Base-by-base conservation (phyloP, 2,113 vertebrate genomes). In the Nothoprocta perdicaria region DNA sequence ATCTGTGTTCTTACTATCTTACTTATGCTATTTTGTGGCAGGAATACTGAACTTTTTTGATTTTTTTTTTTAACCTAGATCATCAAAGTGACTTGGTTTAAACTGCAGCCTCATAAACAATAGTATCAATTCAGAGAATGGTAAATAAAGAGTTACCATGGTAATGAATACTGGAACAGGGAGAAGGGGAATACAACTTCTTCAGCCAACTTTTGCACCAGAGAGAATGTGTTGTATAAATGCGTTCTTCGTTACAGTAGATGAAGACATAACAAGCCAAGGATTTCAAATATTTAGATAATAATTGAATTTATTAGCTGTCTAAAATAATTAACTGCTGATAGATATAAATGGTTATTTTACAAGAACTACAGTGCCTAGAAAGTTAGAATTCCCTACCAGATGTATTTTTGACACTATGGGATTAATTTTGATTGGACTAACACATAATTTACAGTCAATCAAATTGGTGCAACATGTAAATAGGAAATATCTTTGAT, bases 261-360 rank as follows among this genome's bases (percentile, higher is more conserved):
- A 86, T 68, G 27, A 71, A 85, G 53, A 73, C 61, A 88, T 90
- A 77, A 48, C 45, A 80, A 77, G 48, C 41, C 72, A 93, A 85
- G 38, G 23, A 89, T 88, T 84, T 94, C 15, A 90, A 95, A 85
- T 90, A 85, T 90, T 92, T 94, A 55, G 43, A 73, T 93, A 88
- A 72, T 88, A 96, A 94, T 89, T 92, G 63, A 94, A 90, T 77
- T 95, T 79, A 92, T 91, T 91, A 83, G 3, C 66, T 94, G 72
- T 86, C 79, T 75, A 84, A 95, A 96, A 94, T 82, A 84, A 93
- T 94, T 85, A 92, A 38, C 55, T 92, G 78, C 43, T 92, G 61
- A 83, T 71, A 90, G 65, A 88, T 76, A n/a, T 10, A 38, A 84
- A 83, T 45, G 41, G 57, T 89, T 90, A 85, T 93, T 93, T 94